Percentiles rank a stretch among this genome's conserved stretches.
phyloP scores from a whole-genome alignment of 1,140 invertebrate species.

The Sinella curviseta region DNA sequence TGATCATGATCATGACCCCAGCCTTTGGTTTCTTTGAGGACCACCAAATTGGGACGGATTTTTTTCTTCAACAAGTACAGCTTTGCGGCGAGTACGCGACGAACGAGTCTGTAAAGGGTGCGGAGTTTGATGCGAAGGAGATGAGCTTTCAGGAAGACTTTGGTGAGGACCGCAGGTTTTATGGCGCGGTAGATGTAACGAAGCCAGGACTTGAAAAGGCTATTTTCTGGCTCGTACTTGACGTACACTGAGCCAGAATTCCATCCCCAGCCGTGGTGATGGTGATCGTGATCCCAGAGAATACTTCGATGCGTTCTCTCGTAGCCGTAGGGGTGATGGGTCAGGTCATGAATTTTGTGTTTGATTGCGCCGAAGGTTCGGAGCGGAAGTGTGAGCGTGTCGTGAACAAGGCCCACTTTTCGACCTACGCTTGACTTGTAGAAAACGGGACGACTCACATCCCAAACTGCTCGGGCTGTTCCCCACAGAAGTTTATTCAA shows the following conservation, averaged over 20 bases:
- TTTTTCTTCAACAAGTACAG: neutral
- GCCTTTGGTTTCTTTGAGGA: neutral
- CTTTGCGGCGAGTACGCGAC: neutral
- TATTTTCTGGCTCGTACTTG: neutral
- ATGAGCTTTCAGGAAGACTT: neutral
- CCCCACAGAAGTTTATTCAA: neutral
- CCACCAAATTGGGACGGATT: neutral
- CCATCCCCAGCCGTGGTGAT: neutral
- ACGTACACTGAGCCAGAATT: neutral
- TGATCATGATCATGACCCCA: neutral
- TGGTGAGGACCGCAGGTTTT: neutral
- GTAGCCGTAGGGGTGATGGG: neutral
- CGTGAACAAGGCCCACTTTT: neutral
- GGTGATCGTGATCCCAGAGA: neutral
- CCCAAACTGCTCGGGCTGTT: neutral
- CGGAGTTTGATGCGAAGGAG: neutral
- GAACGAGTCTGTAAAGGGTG: neutral
- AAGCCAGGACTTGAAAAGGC: neutral
- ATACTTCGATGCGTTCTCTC: neutral
- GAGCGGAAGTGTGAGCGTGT: neutral
- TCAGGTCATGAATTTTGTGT: neutral
- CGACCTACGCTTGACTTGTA: neutral
- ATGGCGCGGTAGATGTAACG: neutral
- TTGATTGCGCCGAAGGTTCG: neutral
- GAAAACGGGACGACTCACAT: neutral